Percentiles rank a stretch among this genome's conserved stretches.
phyloP scores from a whole-genome alignment of 2,113 vertebrate genomes.

The Corythoichthys intestinalis region DNA sequence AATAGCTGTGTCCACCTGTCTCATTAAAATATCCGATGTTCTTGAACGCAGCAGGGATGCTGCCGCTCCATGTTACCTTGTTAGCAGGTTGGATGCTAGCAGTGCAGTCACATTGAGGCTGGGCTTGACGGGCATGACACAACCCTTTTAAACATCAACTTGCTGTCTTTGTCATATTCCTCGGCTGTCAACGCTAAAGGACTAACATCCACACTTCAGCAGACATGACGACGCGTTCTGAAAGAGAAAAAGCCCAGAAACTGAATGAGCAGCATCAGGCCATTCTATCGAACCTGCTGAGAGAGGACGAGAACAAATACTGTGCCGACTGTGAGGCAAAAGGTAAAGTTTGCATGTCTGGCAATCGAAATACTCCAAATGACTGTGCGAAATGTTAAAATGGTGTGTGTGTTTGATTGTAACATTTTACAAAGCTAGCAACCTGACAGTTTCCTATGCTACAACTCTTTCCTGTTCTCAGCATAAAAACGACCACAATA shows the following conservation, averaged over 20 bases:
- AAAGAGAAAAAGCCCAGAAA: slow-evolving; percentile 93
- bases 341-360: slow-evolving; percentile 64
- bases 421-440: slow-evolving; percentile 18
- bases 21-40: slow-evolving; percentile 30
- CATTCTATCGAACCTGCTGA: slow-evolving; percentile 86
- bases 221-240: slow-evolving; percentile 88
- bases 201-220: background rate
- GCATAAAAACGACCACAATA: background rate
- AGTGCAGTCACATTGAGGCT: slow-evolving; percentile 2
- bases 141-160: slow-evolving; percentile 9
- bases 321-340: slow-evolving; percentile 95
- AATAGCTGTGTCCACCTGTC: background rate
- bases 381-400: background rate
- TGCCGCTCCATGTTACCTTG: slow-evolving; percentile 42
- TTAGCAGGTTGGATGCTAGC: slow-evolving; percentile 47
- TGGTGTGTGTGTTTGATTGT: background rate
- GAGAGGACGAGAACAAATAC: slow-evolving; percentile 92
- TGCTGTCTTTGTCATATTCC: slow-evolving; percentile 3
- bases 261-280: slow-evolving; percentile 94
- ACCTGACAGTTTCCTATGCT: background rate
- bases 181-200: slow-evolving; percentile 4
- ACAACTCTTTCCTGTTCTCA: background rate
- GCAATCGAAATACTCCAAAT: background rate
- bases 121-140: slow-evolving; percentile 26
- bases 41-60: slow-evolving; percentile 47